phyloP scores from a whole-genome alignment of 1,140 invertebrate species.

The Popillia japonica region DNA sequence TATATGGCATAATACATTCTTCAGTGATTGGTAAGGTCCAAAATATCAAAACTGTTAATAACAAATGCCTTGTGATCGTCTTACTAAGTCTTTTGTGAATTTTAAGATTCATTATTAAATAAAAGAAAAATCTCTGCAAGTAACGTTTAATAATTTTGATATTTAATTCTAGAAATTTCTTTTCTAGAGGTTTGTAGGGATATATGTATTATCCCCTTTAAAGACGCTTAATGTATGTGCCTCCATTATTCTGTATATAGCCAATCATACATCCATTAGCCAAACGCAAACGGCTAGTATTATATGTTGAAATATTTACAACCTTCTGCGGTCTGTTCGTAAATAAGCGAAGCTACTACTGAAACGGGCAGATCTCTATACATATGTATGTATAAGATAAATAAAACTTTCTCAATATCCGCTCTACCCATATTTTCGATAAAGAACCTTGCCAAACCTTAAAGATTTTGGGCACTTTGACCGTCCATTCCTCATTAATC shows the following conservation, averaged over 20 bases:
- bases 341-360: not conserved
- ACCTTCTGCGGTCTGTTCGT: not conserved
- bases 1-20: no score
- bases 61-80: no score
- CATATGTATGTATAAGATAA: no score
- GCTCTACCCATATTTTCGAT: conserved; percentile 11
- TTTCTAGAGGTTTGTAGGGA: not conserved
- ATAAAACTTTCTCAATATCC: conserved; percentile 22
- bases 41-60: no score
- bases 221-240: not conserved
- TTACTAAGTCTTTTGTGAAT: no score
- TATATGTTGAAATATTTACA: conserved; percentile 25
- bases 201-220: no score
- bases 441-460: conserved; percentile 12
- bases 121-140: not conserved
- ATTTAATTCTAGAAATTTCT: not conserved
- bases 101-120: not conserved
- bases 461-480: conserved; percentile 15
- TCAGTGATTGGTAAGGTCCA: no score
- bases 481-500: conserved; percentile 31
- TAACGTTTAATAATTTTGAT: not conserved
- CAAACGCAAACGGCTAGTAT: not conserved
- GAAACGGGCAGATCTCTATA: not conserved
- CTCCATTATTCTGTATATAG: not conserved
- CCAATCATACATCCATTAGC: conserved; percentile 5